Conservation (phyloP, 2,888 invertebrate species). For the Xylota segnis region DNA sequence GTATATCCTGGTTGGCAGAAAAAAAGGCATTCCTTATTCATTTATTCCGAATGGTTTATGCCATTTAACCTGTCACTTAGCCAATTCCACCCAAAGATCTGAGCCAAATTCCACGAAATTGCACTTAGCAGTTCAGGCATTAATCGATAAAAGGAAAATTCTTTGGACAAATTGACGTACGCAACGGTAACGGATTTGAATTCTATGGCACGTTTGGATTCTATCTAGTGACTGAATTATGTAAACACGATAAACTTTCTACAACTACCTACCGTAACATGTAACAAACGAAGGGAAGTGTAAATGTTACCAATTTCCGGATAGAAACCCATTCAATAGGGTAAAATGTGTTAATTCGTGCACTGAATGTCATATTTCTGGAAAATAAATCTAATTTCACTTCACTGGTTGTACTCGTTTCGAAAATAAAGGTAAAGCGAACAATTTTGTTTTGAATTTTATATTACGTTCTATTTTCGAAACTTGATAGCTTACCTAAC, state of each 20-base stretch:
- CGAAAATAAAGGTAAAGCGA: neutral
- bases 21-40: neutral
- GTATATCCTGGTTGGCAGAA: neutral
- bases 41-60: neutral
- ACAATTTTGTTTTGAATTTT: neutral
- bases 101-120: neutral
- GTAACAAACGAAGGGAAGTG: neutral
- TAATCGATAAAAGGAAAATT: neutral
- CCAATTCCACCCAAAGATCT: neutral
- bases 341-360: neutral
- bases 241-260: neutral
- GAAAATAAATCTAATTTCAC: neutral
- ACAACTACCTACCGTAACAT: neutral
- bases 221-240: neutral
- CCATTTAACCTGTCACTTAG: conserved; percentile 1
- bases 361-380: neutral
- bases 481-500: neutral
- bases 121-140: neutral
- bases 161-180: neutral
- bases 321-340: neutral
- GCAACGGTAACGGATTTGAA: neutral
- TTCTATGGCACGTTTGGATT: neutral
- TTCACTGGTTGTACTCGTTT: neutral
- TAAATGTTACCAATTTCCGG: neutral
- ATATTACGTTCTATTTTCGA: conserved; percentile 1